A percentile compares a stretch with the other conserved stretches of the same genome.
Conservation (phyloP, 2,113 vertebrate genomes). For the Strigops habroptila region DNA sequence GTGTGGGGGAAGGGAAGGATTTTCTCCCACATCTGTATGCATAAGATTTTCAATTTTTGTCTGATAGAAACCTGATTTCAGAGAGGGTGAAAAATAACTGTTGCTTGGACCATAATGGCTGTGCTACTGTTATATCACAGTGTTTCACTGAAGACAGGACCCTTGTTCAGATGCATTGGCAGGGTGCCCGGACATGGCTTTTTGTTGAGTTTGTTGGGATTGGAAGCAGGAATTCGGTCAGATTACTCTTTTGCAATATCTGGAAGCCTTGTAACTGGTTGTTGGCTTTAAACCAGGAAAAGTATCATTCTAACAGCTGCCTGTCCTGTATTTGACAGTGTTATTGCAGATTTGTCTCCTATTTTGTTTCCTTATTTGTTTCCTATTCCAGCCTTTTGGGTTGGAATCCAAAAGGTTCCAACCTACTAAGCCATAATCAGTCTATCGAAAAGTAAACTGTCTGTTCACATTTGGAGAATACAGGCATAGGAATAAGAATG, state of each 20-base stretch:
- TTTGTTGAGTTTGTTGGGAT: neutral
- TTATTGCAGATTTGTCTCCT: constrained; percentile 43
- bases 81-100: constrained; percentile 44
- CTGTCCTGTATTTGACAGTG: constrained; percentile 24
- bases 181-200: neutral
- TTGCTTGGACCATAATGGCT: constrained; percentile 37
- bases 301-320: constrained; percentile 54
- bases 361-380: neutral
- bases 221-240: constrained; percentile 44
- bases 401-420: constrained; percentile 37
- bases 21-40: constrained; percentile 28
- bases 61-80: constrained; percentile 35
- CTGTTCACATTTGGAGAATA: constrained; percentile 35
- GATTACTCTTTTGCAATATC: constrained; percentile 51
- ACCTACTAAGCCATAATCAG: constrained; percentile 29
- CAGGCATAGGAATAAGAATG: neutral
- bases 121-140: neutral
- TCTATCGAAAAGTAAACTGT: constrained; percentile 8
- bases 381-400: neutral
- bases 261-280: neutral
- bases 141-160: neutral
- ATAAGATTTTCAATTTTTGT: constrained; percentile 61
- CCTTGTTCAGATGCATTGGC: neutral
- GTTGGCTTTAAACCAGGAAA: constrained; percentile 43
- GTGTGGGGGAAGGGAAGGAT: neutral